Evolutionary conservation across 2,113 vertebrate genomes (phyloP).

Genomic region (Psittacula cyanocephala): DNA sequence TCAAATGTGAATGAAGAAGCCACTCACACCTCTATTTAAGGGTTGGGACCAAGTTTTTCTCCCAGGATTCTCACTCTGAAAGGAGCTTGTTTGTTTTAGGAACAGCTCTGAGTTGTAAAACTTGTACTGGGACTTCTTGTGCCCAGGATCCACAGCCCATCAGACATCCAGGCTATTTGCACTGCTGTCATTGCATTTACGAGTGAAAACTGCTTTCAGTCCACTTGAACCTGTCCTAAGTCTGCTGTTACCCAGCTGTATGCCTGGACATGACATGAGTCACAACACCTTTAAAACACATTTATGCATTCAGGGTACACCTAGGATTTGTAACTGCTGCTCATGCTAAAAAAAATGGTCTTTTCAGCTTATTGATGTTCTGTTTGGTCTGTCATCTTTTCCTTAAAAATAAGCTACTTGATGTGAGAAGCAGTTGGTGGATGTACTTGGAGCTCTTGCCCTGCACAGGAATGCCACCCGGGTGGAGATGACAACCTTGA

Average conservation of each 20-base stretch:
- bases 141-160: not conserved
- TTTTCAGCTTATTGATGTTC: not conserved
- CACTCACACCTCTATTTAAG: not conserved
- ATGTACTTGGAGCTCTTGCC: not conserved
- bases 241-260: not conserved
- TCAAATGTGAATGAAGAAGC: not conserved
- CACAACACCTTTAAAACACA: not conserved
- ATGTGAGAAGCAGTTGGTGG: not conserved
- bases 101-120: not conserved
- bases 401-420: not conserved
- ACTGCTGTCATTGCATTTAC: not conserved
- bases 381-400: not conserved
- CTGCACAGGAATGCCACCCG: fast-evolving
- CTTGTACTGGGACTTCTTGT: not conserved
- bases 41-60: not conserved
- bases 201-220: not conserved
- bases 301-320: not conserved
- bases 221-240: not conserved
- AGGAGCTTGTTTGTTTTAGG: not conserved
- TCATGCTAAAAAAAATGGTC: not conserved
- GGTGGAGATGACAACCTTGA: not conserved
- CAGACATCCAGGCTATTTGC: not conserved
- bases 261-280: not conserved
- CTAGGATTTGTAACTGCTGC: not conserved
- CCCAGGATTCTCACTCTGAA: not conserved